Conservation (phyloP, 2,797 vertebrate species). For the Valencia hispanica region DNA sequence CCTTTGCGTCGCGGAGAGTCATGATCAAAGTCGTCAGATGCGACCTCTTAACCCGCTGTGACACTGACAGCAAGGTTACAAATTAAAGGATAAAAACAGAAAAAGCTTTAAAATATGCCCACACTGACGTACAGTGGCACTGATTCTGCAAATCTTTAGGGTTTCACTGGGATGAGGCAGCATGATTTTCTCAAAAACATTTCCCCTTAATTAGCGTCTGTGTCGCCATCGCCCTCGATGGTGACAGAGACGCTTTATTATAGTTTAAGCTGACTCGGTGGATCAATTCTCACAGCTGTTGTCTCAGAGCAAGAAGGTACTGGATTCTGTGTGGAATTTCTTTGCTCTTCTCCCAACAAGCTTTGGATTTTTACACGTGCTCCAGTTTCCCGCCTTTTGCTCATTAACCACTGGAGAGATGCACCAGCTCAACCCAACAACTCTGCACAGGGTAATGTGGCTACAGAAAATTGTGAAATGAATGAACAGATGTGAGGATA, state of each 20-base stretch:
- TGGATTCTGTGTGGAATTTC: neutral
- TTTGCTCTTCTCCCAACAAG: neutral
- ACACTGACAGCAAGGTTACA: neutral
- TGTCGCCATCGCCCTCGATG: neutral
- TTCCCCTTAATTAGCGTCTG: neutral
- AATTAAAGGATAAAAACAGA: neutral
- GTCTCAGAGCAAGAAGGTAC: neutral
- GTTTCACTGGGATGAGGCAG: neutral
- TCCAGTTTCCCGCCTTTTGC: neutral
- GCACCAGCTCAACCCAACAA: neutral
- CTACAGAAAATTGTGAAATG: neutral
- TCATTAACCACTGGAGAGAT: neutral
- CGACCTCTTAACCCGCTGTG: slow-evolving; percentile 21
- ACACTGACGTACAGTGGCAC: neutral
- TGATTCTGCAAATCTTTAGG: neutral
- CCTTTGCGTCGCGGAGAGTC: slow-evolving; percentile 26
- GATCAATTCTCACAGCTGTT: neutral
- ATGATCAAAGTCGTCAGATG: slow-evolving; percentile 30
- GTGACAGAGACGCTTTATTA: neutral
- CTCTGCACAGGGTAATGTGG: neutral
- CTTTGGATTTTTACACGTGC: neutral
- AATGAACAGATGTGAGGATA: neutral
- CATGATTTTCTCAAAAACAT: neutral
- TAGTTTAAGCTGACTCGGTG: neutral
- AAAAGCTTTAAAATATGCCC: neutral